Evolutionary conservation across 2,797 vertebrate genomes (phyloP), one percentile per base, ranked within the genome.

Genomic region (Anableps anableps): DNA sequence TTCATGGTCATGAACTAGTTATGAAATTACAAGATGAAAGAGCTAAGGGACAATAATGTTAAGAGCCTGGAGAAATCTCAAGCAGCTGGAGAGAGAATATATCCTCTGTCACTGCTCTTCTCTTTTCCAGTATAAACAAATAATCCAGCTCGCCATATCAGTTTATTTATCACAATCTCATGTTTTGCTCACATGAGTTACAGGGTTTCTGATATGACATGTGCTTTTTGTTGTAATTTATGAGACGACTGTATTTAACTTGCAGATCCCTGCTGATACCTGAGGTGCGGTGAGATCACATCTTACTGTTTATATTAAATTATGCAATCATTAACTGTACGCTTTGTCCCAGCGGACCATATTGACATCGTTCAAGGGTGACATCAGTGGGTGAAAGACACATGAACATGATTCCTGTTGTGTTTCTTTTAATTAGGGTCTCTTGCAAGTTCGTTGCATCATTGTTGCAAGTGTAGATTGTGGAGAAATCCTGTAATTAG

Each of bases 361-460:
- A 8, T 58, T 83, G 86, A 91, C 81, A 85, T 85, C 81, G 88
- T 91, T 75, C 85, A 84, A 87, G 81, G 88, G 82, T 90, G 80
- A 89, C 90, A 87, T 91, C 85, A 93, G 87, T 91, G 53, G 50
- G 48, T 74, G 76, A 41, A 79, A 78, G 85, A 89, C 89, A 88
- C 74, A 82, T 75, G 73, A 76, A 78, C 75, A 88, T 87, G 76
- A 85, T 85, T 88, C 89, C 91, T 89, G 72, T 88, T 87, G 84
- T 85, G 79, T 78, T 88, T 79, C 78, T 92, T 90, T 93, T 94
- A 94, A 94, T 94, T 93, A 92, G 89, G 60, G 55, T 83, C 77
- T 92, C 84, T 94, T 95, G 91, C 93, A 89, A 87, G 79, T 93
- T 88, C 77, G 76, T 94, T 95, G 92, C 93, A 91, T 95, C 92